Conservation (phyloP, 2,888 invertebrate species). For the Oligia fasciuncula region DNA sequence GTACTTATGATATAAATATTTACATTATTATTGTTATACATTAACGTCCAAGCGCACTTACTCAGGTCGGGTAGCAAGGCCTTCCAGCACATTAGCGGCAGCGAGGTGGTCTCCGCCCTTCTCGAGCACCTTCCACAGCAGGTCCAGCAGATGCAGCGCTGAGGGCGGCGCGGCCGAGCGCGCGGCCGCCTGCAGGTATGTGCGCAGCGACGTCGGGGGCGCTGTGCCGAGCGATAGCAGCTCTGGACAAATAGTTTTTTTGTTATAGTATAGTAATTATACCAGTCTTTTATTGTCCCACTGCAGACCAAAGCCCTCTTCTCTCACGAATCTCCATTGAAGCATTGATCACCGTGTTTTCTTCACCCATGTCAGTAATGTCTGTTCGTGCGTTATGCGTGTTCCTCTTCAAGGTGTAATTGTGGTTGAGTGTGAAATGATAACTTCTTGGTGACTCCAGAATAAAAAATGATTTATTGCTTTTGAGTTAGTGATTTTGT, state of each 20-base stretch:
- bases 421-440: too few species aligned
- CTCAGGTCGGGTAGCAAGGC: slow-evolving; percentile 94
- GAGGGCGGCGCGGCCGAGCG: slow-evolving; percentile 90
- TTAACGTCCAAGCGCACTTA: slow-evolving; percentile 69
- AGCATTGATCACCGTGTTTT: not conserved
- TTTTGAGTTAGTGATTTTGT: too few species aligned
- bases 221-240: slow-evolving; percentile 91
- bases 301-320: not conserved
- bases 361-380: not conserved
- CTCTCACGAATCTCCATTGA: not conserved
- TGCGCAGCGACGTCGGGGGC: slow-evolving; percentile 93
- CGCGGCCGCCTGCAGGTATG: slow-evolving; percentile 92
- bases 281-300: not conserved
- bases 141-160: slow-evolving; percentile 92
- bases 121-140: slow-evolving; percentile 99
- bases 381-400: too few species aligned
- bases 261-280: not conserved
- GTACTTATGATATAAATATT: not conserved
- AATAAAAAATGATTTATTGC: too few species aligned
- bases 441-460: too few species aligned
- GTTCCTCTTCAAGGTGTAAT: too few species aligned
- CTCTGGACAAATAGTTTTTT: slow-evolving; percentile 81
- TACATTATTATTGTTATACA: not conserved
- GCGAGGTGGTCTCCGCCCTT: slow-evolving; percentile 97
- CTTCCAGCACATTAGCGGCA: slow-evolving; percentile 97